Percentiles rank a stretch among this genome's conserved stretches.
These are phyloP conservation scores for Drosophila neutralis DNA, from an alignment of 2,888 invertebrate genomes.

Conservation along the genomic window DNA sequence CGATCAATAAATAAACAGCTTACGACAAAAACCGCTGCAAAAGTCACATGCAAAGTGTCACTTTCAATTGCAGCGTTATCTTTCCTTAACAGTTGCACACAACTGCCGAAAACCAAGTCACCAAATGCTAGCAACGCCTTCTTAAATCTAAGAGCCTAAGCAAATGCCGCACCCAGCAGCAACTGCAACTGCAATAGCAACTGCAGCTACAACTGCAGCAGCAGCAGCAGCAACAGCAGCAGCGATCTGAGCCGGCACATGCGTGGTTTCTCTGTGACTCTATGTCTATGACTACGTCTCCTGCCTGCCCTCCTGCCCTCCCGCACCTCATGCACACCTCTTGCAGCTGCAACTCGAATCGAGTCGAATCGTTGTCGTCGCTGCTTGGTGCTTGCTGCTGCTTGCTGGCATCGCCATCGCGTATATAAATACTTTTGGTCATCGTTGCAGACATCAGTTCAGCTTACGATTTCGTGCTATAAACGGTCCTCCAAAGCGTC, in stretches of 20 bases:
- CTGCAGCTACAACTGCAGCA: conserved; percentile 15
- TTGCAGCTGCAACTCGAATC: conserved; percentile 62
- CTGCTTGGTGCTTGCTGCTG: conserved; percentile 26
- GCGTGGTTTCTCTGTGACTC: conserved; percentile 61
- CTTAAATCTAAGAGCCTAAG: conserved; percentile 44
- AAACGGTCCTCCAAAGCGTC: conserved; percentile 78
- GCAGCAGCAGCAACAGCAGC: conserved; percentile 21
- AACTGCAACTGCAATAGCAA: conserved; percentile 11
- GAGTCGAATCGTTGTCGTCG: conserved; percentile 40
- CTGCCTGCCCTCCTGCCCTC: conserved; percentile 4
- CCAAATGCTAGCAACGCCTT: conserved; percentile 65
- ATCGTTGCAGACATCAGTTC: conserved; percentile 85
- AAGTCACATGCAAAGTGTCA: conserved; percentile 49
- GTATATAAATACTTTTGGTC: conserved; percentile 85
- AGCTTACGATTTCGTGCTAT: conserved; percentile 83
- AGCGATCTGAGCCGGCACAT: conserved; percentile 52
- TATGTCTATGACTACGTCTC: conserved; percentile 24
- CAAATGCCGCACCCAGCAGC: conserved; percentile 70
- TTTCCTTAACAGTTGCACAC: conserved; percentile 52
- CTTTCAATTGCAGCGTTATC: conserved; percentile 58
- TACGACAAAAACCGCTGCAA: conserved; percentile 36
- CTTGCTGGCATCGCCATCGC: conserved; percentile 66
- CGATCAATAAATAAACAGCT: conserved; percentile 77
- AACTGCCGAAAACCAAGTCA: conserved; percentile 65
- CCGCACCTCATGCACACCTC: conserved; percentile 9